Percentiles rank a stretch among this genome's conserved stretches.
These are phyloP conservation scores for Drosophila triauraria DNA, from an alignment of 1,140 invertebrate species.

Conservation along the genomic window DNA sequence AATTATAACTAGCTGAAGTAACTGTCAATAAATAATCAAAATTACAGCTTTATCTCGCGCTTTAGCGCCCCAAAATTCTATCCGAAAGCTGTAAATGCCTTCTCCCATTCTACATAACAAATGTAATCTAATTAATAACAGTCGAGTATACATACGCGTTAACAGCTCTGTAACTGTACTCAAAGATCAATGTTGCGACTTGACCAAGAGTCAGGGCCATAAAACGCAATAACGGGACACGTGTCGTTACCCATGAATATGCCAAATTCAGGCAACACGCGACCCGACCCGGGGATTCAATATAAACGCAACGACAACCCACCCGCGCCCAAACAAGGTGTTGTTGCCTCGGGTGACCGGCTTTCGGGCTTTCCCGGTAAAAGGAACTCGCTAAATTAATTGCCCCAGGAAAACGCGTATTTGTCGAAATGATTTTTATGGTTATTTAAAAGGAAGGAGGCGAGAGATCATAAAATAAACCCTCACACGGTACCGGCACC, in stretches of 20 bases:
- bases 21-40: background rate
- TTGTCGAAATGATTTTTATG: conserved; percentile 56
- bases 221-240: conserved; percentile 54
- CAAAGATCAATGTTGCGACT: conserved; percentile 10
- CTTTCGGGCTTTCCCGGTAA: conserved; percentile 22
- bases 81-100: background rate
- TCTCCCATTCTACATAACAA: background rate
- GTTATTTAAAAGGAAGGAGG: conserved; percentile 50
- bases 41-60: background rate
- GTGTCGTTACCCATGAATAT: conserved; percentile 49
- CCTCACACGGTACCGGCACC: conserved; percentile 13
- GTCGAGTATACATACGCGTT: background rate
- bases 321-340: conserved; percentile 53
- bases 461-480: conserved; percentile 25
- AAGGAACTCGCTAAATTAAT: conserved; percentile 54
- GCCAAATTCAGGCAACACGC: conserved; percentile 52
- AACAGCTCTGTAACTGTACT: conserved; percentile 38
- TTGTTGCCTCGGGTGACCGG: conserved; percentile 59
- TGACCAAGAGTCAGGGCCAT: conserved; percentile 35
- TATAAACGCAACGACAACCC: conserved; percentile 9
- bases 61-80: background rate
- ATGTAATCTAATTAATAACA: background rate
- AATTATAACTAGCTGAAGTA: too few relatives aligned
- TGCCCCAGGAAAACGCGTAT: conserved; percentile 45
- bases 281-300: conserved; percentile 7